Conservation (phyloP, 2,797 vertebrate genomes). For the Xiphorhynchus erythropygius region DNA sequence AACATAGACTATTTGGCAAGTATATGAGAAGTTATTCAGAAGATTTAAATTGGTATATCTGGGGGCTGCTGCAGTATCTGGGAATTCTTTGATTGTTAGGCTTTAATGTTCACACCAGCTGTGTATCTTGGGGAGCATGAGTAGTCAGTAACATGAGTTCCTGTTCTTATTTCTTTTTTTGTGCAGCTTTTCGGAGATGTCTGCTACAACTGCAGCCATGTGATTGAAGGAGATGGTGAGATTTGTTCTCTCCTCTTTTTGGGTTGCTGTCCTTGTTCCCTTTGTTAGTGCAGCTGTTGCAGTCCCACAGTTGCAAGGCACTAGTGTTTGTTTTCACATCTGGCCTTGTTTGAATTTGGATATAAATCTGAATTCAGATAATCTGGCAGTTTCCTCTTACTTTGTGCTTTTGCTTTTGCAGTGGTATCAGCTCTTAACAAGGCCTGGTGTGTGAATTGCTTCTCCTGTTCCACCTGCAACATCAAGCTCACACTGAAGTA, state of each 20-base stretch:
- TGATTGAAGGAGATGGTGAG: constrained; percentile 83
- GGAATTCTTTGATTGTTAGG: constrained; percentile 23
- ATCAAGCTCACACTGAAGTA: constrained; percentile 81
- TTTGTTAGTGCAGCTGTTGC: constrained; percentile 62
- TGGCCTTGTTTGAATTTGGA: constrained; percentile 45
- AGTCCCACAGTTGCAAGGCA: constrained; percentile 32
- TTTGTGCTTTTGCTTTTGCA: constrained; percentile 49
- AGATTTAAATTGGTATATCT: constrained; percentile 16
- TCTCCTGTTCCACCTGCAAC: constrained; percentile 80
- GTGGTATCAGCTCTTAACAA: constrained; percentile 83
- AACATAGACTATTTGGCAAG: constrained; percentile 18
- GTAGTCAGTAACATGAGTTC: background rate
- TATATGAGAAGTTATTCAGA: constrained; percentile 57
- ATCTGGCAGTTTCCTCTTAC: background rate
- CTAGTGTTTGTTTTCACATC: constrained; percentile 55
- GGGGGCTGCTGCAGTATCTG: background rate
- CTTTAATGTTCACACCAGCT: constrained; percentile 44
- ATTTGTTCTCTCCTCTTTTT: background rate
- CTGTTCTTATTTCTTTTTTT: constrained; percentile 6
- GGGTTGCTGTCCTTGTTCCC: background rate
- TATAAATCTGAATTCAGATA: constrained; percentile 11
- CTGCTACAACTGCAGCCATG: constrained; percentile 80
- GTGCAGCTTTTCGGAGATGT: constrained; percentile 80
- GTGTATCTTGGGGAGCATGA: background rate
- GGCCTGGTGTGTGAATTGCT: constrained; percentile 82